phyloP scores from a whole-genome alignment of 1,140 invertebrate species.

The Bathynomus jamesi region DNA sequence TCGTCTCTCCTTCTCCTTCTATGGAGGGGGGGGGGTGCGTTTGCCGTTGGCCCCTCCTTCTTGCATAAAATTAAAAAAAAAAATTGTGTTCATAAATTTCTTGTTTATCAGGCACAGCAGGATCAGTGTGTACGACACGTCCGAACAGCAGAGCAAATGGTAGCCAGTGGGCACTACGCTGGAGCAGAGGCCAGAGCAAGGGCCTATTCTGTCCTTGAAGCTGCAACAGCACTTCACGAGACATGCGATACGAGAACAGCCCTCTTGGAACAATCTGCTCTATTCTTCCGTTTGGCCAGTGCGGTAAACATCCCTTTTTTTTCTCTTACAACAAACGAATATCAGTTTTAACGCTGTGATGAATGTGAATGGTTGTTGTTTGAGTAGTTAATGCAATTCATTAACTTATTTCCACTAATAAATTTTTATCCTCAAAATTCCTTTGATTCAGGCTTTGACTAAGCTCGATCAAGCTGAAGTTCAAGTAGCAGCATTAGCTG shows the following conservation, averaged over 20 bases:
- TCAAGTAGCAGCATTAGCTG: constrained; percentile 57
- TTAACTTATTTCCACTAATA: too few relatives aligned
- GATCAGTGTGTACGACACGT: constrained; percentile 67
- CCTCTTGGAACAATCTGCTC: constrained; percentile 57
- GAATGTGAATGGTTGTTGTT: too few relatives aligned
- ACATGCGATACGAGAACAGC: constrained; percentile 60
- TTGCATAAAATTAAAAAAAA: too few relatives aligned
- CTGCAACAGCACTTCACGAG: constrained; percentile 63
- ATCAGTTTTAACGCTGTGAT: too few relatives aligned
- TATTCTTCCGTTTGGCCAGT: constrained; percentile 48
- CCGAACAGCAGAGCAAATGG: constrained; percentile 66
- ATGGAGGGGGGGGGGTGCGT: too few relatives aligned
- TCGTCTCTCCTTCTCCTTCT: too few relatives aligned
- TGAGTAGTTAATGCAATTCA: too few relatives aligned
- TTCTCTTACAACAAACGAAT: too few relatives aligned
- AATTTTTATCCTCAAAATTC: too few relatives aligned
- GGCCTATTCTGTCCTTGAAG: constrained; percentile 62
- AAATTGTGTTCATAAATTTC: too few relatives aligned
- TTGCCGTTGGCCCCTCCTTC: too few relatives aligned
- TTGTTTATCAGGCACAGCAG: constrained; percentile 57
- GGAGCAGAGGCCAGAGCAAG: constrained; percentile 61
- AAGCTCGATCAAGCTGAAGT: constrained; percentile 70
- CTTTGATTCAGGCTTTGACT: constrained; percentile 59
- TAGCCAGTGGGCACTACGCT: constrained; percentile 58
- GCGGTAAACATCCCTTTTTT: too few relatives aligned